Percentiles rank a stretch among this genome's conserved stretches.
phyloP scores from a whole-genome alignment of 2,113 vertebrate species.

The Antechinus flavipes region DNA sequence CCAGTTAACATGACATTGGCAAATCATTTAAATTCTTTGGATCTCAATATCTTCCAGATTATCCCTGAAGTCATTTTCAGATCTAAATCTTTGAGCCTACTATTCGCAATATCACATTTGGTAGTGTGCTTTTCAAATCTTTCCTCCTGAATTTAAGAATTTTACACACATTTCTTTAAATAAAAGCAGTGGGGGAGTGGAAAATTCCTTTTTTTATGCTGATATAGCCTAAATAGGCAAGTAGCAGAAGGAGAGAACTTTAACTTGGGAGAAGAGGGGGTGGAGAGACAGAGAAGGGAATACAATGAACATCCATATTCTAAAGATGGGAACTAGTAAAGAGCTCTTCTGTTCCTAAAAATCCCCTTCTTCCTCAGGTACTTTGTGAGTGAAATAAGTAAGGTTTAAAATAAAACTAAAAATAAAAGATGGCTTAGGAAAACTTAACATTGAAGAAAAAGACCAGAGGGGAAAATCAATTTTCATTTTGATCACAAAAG shows the following conservation, averaged over 20 bases:
- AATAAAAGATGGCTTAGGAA: background rate
- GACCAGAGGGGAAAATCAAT: slow-evolving; percentile 68
- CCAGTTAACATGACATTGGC: background rate
- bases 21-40: background rate
- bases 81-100: background rate
- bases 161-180: slow-evolving; percentile 48
- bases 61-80: background rate
- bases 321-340: background rate
- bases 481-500: slow-evolving; percentile 69
- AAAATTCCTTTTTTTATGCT: background rate
- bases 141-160: slow-evolving; percentile 29
- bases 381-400: slow-evolving; percentile 18
- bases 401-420: slow-evolving; percentile 5
- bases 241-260: background rate
- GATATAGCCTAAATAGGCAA: background rate
- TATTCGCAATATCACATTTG: slow-evolving; percentile 7
- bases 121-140: background rate
- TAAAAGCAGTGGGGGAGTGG: background rate
- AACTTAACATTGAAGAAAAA: slow-evolving; percentile 30
- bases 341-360: slow-evolving; percentile 33
- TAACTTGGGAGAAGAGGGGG: background rate
- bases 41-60: background rate
- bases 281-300: no score
- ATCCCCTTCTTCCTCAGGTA: slow-evolving; percentile 47
- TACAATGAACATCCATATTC: slow-evolving; percentile 11